Evolutionary conservation across 2,113 vertebrate genomes (phyloP).

Genomic region (Meles meles): DNA sequence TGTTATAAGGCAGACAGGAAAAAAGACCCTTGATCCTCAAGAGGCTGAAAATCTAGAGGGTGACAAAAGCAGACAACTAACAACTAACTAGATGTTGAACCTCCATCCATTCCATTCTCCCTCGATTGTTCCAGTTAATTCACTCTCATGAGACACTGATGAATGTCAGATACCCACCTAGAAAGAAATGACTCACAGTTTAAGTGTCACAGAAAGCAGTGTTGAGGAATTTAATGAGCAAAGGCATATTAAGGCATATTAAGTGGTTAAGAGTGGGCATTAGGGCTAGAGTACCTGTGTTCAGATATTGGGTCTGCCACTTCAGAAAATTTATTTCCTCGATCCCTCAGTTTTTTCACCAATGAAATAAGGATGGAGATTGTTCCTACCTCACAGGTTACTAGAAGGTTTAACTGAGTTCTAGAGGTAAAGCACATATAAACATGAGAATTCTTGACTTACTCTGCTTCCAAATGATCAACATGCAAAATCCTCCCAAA

Average conservation of each 20-base stretch:
- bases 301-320: not conserved
- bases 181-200: constrained; percentile 3
- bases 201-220: not conserved
- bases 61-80: not conserved
- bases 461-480: not conserved
- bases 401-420: not conserved
- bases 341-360: not conserved
- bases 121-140: not conserved
- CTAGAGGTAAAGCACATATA: not conserved
- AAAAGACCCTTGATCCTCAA: not conserved
- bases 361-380: not conserved
- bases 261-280: not conserved
- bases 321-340: not conserved
- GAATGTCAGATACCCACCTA: not conserved
- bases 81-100: not conserved
- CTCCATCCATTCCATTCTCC: not conserved
- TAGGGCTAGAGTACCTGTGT: not conserved
- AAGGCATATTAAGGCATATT: not conserved
- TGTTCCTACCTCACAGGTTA: not conserved
- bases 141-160: not conserved
- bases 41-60: not conserved
- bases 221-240: not conserved
- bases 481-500: not conserved
- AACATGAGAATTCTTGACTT: not conserved
- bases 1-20: not conserved